Evolutionary conservation across 2,888 invertebrate genomes (phyloP).

Genomic region (Plemyria rubiginata): DNA sequence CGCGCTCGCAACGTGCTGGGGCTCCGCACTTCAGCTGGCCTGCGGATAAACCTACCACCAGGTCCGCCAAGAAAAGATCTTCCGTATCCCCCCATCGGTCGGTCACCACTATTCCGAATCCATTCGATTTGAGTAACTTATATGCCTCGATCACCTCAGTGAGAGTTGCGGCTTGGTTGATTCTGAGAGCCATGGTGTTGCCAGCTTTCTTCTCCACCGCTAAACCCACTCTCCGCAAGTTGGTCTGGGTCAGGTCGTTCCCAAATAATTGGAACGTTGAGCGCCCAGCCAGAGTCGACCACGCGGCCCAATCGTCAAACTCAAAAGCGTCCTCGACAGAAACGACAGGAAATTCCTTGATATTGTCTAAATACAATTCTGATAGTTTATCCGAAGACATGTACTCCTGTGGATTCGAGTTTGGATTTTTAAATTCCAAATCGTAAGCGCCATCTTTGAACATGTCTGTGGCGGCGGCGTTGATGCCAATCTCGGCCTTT

Average conservation of each 20-base stretch:
- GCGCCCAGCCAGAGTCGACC: constrained; percentile 89
- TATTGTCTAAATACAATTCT: constrained; percentile 94
- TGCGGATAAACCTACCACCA: constrained; percentile 98
- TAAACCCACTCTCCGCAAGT: constrained; percentile 93
- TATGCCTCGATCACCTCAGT: constrained; percentile 98
- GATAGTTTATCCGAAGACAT: constrained; percentile 93
- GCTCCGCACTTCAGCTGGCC: constrained; percentile 99
- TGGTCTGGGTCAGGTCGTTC: constrained; percentile 97
- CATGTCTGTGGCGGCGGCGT: constrained; percentile 98
- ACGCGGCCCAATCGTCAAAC: constrained; percentile 99
- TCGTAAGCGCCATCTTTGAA: constrained; percentile 94
- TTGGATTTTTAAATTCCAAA: constrained; percentile 98
- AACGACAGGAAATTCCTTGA: constrained; percentile 95
- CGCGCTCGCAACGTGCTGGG: constrained; percentile 97
- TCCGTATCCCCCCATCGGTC: constrained; percentile 97
- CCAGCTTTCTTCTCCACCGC: constrained; percentile 98
- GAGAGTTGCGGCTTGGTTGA: constrained; percentile 98
- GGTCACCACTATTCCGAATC: constrained; percentile 89
- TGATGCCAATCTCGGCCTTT: constrained; percentile 97
- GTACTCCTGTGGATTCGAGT: constrained; percentile 93
- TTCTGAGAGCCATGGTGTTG: constrained; percentile 95
- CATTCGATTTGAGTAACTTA: constrained; percentile 96
- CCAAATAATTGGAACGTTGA: constrained; percentile 92
- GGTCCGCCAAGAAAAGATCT: constrained; percentile 98
- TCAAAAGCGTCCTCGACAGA: constrained; percentile 99